These are phyloP conservation scores for Dicyrtoma fusca DNA, from an alignment of 2,888 invertebrate genomes.

Conservation along the genomic window DNA sequence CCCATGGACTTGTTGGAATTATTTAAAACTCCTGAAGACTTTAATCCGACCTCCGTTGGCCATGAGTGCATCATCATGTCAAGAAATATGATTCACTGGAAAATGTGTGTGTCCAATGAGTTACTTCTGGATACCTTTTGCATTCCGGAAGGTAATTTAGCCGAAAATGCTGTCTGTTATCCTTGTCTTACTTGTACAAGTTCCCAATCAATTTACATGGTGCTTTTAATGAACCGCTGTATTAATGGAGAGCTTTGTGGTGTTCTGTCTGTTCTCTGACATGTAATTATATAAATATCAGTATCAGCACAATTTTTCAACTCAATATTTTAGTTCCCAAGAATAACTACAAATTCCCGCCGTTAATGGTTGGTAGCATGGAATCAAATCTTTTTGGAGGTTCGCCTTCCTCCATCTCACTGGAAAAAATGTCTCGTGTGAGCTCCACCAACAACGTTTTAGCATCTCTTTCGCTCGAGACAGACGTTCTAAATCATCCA, in stretches of 20 bases:
- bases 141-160: conserved; percentile 61
- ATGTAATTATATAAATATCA: too few species aligned
- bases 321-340: conserved; percentile 61
- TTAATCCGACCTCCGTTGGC: conserved; percentile 41
- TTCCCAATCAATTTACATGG: too few species aligned
- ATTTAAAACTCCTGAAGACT: conserved; percentile 48
- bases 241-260: too few species aligned
- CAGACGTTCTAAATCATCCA: conserved; percentile 36
- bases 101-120: conserved; percentile 61
- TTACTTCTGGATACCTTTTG: conserved; percentile 57
- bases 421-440: conserved; percentile 44
- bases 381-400: conserved; percentile 35
- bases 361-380: conserved; percentile 58
- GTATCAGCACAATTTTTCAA: conserved; percentile 2
- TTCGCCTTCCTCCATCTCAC: conserved; percentile 41
- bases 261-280: too few species aligned
- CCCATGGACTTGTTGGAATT: conserved; percentile 46
- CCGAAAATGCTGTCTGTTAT: too few species aligned
- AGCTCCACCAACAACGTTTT: conserved; percentile 36
- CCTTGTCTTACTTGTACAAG: too few species aligned
- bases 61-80: conserved; percentile 60
- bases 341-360: conserved; percentile 61
- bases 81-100: conserved; percentile 69
- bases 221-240: too few species aligned
- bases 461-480: conserved; percentile 19